These are phyloP conservation scores for Elysia crispata DNA, from an alignment of 2,888 invertebrate species.

Conservation along the genomic window DNA sequence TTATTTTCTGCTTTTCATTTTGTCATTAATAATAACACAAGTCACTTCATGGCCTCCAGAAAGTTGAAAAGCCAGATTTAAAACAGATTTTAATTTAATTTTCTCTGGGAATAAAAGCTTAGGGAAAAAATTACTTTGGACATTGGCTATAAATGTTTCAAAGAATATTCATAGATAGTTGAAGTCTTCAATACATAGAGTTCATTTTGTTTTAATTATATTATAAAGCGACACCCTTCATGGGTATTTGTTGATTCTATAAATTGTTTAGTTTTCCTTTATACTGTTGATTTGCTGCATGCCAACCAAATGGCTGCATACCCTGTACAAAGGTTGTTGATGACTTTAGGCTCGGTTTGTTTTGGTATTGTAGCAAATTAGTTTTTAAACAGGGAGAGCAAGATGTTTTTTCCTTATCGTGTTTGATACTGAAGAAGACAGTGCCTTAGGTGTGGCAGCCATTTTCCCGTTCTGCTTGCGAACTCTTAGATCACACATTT, in stretches of 20 bases:
- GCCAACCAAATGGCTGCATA: too few relatives aligned
- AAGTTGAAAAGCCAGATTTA: too few relatives aligned
- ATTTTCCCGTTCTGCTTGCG: slow-evolving; percentile 58
- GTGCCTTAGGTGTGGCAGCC: slow-evolving; percentile 68
- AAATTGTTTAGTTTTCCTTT: slow-evolving; percentile 1
- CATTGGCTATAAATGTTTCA: too few relatives aligned
- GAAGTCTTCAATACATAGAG: background rate
- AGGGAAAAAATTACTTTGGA: too few relatives aligned
- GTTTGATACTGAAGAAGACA: slow-evolving; percentile 41
- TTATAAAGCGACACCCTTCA: background rate
- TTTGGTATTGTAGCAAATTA: background rate
- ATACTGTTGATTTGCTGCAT: background rate
- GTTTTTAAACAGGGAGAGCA: slow-evolving; percentile 14
- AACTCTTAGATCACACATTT: slow-evolving; percentile 15
- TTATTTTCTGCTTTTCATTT: too few relatives aligned
- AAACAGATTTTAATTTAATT: too few relatives aligned
- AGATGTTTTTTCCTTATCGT: slow-evolving; percentile 30
- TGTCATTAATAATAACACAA: too few relatives aligned
- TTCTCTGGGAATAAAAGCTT: too few relatives aligned
- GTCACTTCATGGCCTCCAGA: too few relatives aligned
- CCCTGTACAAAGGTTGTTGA: too few relatives aligned
- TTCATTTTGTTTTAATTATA: background rate
- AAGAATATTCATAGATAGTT: too few relatives aligned
- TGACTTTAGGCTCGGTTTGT: too few relatives aligned
- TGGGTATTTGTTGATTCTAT: background rate